Base-by-base conservation (phyloP, 1,140 invertebrate genomes). In the Temnothorax nylanderi region DNA sequence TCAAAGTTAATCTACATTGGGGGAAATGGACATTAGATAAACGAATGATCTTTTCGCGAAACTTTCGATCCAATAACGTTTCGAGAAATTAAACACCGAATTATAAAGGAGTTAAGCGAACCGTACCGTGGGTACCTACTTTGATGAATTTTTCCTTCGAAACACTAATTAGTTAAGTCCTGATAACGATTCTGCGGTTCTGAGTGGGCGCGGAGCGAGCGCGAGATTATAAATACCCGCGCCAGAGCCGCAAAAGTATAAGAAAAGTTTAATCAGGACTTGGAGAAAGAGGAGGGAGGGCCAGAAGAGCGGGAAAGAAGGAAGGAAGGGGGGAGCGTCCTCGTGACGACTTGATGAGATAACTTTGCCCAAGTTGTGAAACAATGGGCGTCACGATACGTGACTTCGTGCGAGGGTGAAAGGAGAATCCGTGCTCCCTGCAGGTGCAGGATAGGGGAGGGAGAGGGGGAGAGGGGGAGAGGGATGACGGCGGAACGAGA, bases 311-410 rank as follows among this genome's bases (percentile, higher is more conserved):
- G 21, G 75, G 60, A n/a, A 8, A 21, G 32, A 18, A 18, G 32
- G 67, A 71, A 44, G 47, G 26, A 26, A 18, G 56, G 32, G 56
- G 32, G 60, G 18, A 54, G 72, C 77, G 84, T 89, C 91, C 91
- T 90, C 91, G 91, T 92, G 91, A 92, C 91, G 91, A 92, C 91
- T 92, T 92, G 91, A 92, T 92, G 91, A 92, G 91, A 92, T 92
- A 92, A 92, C 91, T 92, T 92, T 89, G 69, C 78, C 88, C 67
- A 82, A 85, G 91, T 92, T 91, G 91, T 90, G 91, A 91, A 91
- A 91, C 90, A 91, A 80, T 56, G 78, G 74, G 81, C 90, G 90
- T 91, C 90, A 89, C 89, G 88, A 91, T 87, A 89, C 90, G 69
- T 90, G 90, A 89, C 85, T 90, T 84, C 54, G 41, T 44, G 88